Percentiles rank a stretch among this genome's conserved stretches.
Conservation (phyloP, 2,113 vertebrate genomes). For the Clarias gariepinus region DNA sequence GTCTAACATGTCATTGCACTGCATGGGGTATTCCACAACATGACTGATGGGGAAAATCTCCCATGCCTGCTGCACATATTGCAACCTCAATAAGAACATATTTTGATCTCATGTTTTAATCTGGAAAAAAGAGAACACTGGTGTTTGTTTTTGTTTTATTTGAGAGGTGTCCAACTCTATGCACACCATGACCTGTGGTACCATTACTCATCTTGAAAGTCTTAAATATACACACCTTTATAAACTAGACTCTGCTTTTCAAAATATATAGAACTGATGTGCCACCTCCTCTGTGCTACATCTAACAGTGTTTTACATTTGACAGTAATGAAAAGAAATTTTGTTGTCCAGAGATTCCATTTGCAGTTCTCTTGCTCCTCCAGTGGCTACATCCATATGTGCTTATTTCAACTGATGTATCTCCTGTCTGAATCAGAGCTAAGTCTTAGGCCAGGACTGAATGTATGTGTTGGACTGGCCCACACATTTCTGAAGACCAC, state of each 20-base stretch:
- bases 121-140: constrained; percentile 7
- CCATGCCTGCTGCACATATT: constrained; percentile 12
- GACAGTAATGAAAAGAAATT: constrained; percentile 54
- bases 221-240: constrained; percentile 68
- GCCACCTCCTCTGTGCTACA: constrained; percentile 56
- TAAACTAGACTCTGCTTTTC: constrained; percentile 64
- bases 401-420: constrained; percentile 76
- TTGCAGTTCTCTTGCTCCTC: constrained; percentile 58
- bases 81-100: constrained; percentile 26
- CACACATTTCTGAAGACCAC: constrained; percentile 91
- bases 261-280: constrained; percentile 67
- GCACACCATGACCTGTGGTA: constrained; percentile 52
- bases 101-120: constrained; percentile 37
- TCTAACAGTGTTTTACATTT: constrained; percentile 65
- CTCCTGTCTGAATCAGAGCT: constrained; percentile 72
- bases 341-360: constrained; percentile 52
- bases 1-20: constrained; percentile 21
- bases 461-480: constrained; percentile 79
- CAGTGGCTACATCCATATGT: constrained; percentile 64
- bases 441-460: constrained; percentile 68
- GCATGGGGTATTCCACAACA: constrained; percentile 22
- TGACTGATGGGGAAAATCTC: constrained; percentile 35
- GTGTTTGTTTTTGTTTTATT: constrained; percentile 56
- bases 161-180: constrained; percentile 57
- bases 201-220: constrained; percentile 68